phyloP scores from a whole-genome alignment of 2,113 vertebrate species.

The Cephalopterus ornatus region DNA sequence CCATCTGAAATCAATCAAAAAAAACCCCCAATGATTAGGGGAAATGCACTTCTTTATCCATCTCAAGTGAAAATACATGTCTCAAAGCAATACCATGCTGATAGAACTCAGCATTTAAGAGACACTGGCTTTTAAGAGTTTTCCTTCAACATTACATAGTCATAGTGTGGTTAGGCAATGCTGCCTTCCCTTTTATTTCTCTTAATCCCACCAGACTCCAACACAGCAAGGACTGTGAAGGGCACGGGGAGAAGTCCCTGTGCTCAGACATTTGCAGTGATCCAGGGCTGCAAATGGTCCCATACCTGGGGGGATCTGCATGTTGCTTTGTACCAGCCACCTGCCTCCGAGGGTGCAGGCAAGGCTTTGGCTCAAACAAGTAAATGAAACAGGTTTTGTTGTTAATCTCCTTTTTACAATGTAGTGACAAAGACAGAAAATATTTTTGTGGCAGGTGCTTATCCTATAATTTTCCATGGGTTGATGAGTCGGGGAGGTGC shows the following conservation, averaged over 20 bases:
- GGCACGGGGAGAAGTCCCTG: rapidly evolving
- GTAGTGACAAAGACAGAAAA: constrained; percentile 15
- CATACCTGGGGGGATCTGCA: background rate
- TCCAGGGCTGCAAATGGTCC: background rate
- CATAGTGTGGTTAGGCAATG: background rate
- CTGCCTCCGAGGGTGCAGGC: background rate
- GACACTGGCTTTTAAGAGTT: background rate
- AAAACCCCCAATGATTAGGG: no score
- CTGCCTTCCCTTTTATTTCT: background rate
- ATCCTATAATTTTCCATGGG: constrained; percentile 34
- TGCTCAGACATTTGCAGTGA: rapidly evolving
- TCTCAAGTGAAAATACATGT: background rate
- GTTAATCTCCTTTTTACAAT: constrained; percentile 16
- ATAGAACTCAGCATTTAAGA: background rate
- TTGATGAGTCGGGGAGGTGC: constrained; percentile 8
- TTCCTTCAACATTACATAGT: background rate
- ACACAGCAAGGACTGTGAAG: background rate
- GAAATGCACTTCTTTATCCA: background rate
- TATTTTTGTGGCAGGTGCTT: constrained; percentile 26
- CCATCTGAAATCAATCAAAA: background rate
- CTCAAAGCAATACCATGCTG: background rate
- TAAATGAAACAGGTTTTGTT: background rate
- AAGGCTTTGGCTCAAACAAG: background rate
- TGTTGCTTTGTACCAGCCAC: background rate
- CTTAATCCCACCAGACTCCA: rapidly evolving